Conservation (phyloP, 2,888 invertebrate species). For the Pseudococcus viburni region DNA sequence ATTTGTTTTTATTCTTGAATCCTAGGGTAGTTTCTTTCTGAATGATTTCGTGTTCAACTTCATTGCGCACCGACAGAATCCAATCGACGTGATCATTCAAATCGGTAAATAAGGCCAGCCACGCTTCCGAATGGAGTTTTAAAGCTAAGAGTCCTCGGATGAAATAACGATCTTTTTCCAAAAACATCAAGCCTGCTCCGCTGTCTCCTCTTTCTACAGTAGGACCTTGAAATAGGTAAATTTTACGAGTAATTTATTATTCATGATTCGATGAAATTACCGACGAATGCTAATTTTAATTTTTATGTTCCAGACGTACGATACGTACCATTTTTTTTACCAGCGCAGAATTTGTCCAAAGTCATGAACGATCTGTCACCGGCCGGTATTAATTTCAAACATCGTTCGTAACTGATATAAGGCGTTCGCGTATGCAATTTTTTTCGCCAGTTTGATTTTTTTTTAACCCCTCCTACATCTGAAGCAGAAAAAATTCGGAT, state of each 20-base stretch:
- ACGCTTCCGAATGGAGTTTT: background rate
- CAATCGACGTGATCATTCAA: background rate
- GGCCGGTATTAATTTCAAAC: background rate
- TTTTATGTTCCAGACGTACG: too few species aligned
- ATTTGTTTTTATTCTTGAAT: background rate
- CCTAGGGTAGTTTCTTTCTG: background rate
- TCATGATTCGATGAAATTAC: too few species aligned
- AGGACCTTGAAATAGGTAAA: background rate
- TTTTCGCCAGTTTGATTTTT: background rate
- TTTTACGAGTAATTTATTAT: background rate
- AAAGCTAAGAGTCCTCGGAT: background rate
- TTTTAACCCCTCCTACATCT: background rate
- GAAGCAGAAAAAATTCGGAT: background rate
- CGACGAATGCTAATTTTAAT: background rate
- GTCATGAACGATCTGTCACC: background rate
- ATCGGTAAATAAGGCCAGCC: background rate
- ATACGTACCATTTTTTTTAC: constrained; percentile 1
- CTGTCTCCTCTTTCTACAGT: background rate
- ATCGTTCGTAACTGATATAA: constrained; percentile 8
- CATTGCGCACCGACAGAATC: background rate
- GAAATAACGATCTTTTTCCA: background rate
- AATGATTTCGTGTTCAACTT: background rate
- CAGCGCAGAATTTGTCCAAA: constrained; percentile 27
- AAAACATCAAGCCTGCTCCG: constrained; percentile 19
- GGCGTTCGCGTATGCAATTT: background rate